Conservation (phyloP, 2,797 vertebrate genomes). For the Scarus forsteni region DNA sequence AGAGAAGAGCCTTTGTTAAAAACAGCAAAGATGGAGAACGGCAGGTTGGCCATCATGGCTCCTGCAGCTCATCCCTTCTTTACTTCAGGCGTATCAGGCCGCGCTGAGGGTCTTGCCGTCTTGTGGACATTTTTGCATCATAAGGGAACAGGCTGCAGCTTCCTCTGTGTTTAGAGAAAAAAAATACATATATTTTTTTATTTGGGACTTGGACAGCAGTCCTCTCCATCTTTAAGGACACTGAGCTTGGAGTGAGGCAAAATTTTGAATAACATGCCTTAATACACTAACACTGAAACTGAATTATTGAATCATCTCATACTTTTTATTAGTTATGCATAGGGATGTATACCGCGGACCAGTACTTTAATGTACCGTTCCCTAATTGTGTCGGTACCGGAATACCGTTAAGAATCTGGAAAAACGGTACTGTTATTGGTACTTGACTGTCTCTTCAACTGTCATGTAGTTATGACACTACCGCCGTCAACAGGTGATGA, state of each 20-base stretch:
- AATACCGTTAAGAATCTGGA: too few species aligned
- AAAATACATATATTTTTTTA: constrained; percentile 40
- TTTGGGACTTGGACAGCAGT: constrained; percentile 46
- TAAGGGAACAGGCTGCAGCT: constrained; percentile 51
- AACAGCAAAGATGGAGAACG: constrained; percentile 77
- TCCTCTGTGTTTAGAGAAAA: constrained; percentile 37
- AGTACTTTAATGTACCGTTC: too few species aligned
- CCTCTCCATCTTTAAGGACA: constrained; percentile 29
- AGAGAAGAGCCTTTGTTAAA: constrained; percentile 80
- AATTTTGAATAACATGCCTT: constrained; percentile 11
- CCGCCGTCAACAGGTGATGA: too few species aligned
- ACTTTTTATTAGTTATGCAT: too few species aligned
- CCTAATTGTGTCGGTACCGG: too few species aligned
- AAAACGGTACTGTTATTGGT: too few species aligned
- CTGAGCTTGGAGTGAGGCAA: constrained; percentile 20
- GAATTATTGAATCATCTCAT: too few species aligned
- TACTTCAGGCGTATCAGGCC: constrained; percentile 44
- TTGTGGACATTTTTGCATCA: constrained; percentile 74
- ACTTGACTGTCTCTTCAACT: too few species aligned
- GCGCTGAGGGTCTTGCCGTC: constrained; percentile 56
- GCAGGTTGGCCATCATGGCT: constrained; percentile 79
- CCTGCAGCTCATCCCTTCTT: constrained; percentile 62
- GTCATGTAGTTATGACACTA: too few species aligned
- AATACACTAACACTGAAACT: constrained; percentile 5
- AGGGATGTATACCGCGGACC: too few species aligned